Percentiles rank a stretch among this genome's conserved stretches.
These are phyloP conservation scores for Ptilonorhynchus violaceus DNA, from an alignment of 2,113 vertebrate genomes.

Conservation along the genomic window DNA sequence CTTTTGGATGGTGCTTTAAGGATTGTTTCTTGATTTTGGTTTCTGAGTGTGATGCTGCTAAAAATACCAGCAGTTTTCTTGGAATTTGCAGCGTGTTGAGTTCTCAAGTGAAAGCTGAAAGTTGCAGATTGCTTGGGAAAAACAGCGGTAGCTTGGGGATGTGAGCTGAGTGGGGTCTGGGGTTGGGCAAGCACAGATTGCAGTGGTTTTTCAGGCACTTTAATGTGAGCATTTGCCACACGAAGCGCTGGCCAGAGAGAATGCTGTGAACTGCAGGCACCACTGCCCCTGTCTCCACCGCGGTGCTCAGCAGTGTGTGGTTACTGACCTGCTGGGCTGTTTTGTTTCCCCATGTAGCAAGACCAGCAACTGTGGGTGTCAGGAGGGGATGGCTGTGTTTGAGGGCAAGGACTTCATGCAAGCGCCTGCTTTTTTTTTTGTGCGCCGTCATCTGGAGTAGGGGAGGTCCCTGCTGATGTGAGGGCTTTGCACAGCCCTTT, in stretches of 20 bases:
- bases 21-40: not conserved
- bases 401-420: not conserved
- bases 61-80: not conserved
- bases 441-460: rapidly evolving
- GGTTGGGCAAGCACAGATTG: not conserved
- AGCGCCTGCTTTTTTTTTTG: not conserved
- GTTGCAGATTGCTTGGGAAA: not conserved
- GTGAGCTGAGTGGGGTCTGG: not conserved
- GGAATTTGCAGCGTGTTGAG: not conserved
- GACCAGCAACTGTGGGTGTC: not conserved
- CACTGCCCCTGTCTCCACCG: not conserved
- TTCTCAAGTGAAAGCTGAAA: not conserved
- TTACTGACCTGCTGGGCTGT: not conserved
- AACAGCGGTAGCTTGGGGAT: not conserved
- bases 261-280: not conserved
- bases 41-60: not conserved
- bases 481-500: not conserved
- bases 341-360: rapidly evolving
- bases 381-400: not conserved
- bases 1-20: not conserved
- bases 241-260: not conserved
- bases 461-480: not conserved
- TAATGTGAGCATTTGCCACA: not conserved
- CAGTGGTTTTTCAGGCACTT: not conserved
- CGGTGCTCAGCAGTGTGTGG: not conserved